Base-by-base conservation (phyloP, 2,113 vertebrate species). In the Sturnira hondurensis region DNA sequence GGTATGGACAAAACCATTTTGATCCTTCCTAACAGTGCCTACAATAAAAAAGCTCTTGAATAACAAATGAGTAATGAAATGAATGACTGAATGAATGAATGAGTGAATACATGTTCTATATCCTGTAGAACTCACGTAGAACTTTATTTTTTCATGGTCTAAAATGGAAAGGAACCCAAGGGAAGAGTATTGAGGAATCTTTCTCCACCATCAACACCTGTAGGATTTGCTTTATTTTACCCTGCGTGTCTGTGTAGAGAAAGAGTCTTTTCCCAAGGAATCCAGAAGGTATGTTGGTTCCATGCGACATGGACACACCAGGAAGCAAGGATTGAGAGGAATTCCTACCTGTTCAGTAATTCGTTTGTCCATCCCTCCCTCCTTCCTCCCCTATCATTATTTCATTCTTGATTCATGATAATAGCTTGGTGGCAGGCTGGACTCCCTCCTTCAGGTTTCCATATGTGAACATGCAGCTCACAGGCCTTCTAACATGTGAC, bases 401-500 rank as follows among this genome's bases (percentile, higher is more conserved):
- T 74, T 56, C 38, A 81, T 63, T 86, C 16, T 15, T 50, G 68
- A 41, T 52, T 43, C 63, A 65, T 28, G 33, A 20, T 50, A 38
- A 56, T 10, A 28, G 41, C 33, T 33, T 58, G 13, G 10, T 14
- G 17, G 36, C 33, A 16, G 56, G 24, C n/a, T 50, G 26, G 28
- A 56, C n/a, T 58, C 14, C 50, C 16, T 9, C 11, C 11, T 36
- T 33, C 1, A 3, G 41, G 28, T 28, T 65, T 38, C 36, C 10
- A 19, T 0, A 0, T 0, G 0, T 36, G 36, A 28, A 11, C 0
- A 0, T 0, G 47, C 36, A 26, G 41, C 41, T 93, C 82, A 24
- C 7, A 4, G 56, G 13, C 54, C 76, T 24, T 54, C 6, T 80
- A 28, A 17, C 1, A 13, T 0, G 12, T 7, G 0, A 2, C 36